phyloP scores from a whole-genome alignment of 2,797 vertebrate genomes.

The Chiloscyllium punctatum region DNA sequence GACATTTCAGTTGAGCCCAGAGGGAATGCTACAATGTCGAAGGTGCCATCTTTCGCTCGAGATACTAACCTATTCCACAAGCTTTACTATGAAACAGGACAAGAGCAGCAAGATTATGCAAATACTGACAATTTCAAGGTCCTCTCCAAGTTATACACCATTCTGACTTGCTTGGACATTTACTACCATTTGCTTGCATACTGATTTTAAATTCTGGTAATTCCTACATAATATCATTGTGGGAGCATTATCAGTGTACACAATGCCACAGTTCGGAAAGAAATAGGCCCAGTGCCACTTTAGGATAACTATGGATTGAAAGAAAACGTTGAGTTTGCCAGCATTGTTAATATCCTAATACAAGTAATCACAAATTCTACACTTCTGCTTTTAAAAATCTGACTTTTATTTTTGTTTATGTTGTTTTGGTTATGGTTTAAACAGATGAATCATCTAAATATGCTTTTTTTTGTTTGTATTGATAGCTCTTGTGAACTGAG shows the following conservation, averaged over 20 bases:
- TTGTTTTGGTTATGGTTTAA: neutral
- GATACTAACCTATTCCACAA: neutral
- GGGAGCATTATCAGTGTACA: neutral
- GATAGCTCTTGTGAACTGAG: neutral
- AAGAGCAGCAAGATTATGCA: neutral
- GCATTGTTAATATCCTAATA: neutral
- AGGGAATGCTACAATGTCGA: neutral
- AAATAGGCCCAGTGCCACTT: neutral
- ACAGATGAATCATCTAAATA: no score
- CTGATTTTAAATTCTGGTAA: neutral
- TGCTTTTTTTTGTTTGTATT: neutral
- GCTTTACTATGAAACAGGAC: neutral
- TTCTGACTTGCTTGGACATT: neutral
- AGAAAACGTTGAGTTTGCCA: neutral
- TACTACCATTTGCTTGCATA: neutral
- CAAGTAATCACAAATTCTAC: neutral
- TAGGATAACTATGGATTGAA: neutral
- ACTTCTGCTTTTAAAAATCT: neutral
- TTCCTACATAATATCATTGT: neutral
- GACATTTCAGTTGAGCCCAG: neutral
- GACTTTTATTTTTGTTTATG: neutral
- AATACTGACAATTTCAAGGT: neutral
- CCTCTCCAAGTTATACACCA: neutral
- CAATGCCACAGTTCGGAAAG: neutral
- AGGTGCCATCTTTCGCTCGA: neutral